A percentile compares a stretch with the other conserved stretches of the same genome.
phyloP scores from a whole-genome alignment of 1,140 invertebrate genomes.

The Bombus balteatus region DNA sequence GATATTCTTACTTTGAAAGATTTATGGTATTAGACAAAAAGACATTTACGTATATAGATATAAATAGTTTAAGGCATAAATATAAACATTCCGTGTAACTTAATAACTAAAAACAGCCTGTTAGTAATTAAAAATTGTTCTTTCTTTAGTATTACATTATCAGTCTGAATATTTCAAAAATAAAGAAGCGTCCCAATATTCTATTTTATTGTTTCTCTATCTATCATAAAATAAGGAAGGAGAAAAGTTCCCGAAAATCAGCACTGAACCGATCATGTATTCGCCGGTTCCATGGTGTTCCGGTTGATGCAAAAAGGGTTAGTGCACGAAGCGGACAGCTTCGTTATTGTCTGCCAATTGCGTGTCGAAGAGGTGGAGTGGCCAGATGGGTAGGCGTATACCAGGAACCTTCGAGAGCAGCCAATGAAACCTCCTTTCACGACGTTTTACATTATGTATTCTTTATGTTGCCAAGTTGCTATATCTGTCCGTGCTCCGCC shows the following conservation, averaged over 20 bases:
- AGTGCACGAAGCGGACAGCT: conserved; percentile 25
- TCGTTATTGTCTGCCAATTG: conserved; percentile 73
- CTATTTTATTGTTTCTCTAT: not conserved
- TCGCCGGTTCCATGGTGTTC: not conserved
- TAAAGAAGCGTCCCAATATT: too few species aligned
- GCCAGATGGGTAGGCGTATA: conserved; percentile 78
- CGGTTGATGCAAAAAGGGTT: conserved; percentile 18
- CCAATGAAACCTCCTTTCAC: conserved; percentile 79
- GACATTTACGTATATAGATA: too few species aligned
- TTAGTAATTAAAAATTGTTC: too few species aligned
- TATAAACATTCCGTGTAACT: too few species aligned
- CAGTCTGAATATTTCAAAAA: too few species aligned
- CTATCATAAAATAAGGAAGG: too few species aligned
- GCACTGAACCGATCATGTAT: not conserved
- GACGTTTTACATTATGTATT: conserved; percentile 77
- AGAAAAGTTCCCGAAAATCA: not conserved
- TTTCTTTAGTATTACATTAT: too few species aligned
- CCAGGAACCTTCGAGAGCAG: conserved; percentile 69
- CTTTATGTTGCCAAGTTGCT: conserved; percentile 80
- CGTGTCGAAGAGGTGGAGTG: conserved; percentile 76
- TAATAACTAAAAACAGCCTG: too few species aligned
- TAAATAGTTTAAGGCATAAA: too few species aligned
- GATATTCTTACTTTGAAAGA: too few species aligned
- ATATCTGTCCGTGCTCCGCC: conserved; percentile 79
- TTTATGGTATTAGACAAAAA: too few species aligned